These are phyloP conservation scores for Grus americana DNA, from an alignment of 2,113 vertebrate genomes.

Conservation along the genomic window DNA sequence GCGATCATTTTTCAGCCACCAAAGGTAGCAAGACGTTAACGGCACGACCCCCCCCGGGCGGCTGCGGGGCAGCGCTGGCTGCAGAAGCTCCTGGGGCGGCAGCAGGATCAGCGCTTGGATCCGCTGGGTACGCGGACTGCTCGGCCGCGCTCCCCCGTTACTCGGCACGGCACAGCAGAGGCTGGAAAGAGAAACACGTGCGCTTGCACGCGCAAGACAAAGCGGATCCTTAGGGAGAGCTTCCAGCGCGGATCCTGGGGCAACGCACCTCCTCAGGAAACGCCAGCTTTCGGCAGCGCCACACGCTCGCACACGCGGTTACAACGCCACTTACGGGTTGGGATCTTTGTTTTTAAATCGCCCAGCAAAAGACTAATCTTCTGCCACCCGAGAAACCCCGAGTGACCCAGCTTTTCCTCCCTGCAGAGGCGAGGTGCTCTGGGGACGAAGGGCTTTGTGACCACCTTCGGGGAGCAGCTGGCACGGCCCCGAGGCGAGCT, in stretches of 20 bases:
- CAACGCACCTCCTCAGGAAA: neutral
- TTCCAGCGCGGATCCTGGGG: neutral
- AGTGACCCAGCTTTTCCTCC: neutral
- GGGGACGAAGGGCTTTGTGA: neutral
- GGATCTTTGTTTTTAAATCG: neutral
- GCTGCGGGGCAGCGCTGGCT: neutral
- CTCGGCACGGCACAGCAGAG: neutral
- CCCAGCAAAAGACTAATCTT: neutral
- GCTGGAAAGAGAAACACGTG: neutral
- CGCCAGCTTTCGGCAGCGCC: neutral
- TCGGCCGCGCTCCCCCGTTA: fast-evolving
- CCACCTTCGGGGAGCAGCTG: no score
- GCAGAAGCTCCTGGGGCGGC: neutral
- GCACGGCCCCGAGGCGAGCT: fast-evolving
- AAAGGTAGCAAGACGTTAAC: neutral
- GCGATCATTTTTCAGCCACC: neutral
- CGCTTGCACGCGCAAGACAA: neutral
- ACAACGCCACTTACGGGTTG: fast-evolving
- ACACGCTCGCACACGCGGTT: neutral
- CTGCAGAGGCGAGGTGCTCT: neutral
- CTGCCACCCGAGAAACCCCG: neutral
- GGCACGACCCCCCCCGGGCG: no score
- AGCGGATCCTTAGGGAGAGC: neutral
- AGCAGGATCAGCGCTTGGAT: no score
- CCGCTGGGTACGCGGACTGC: neutral